These are phyloP conservation scores for Bryconaethiops microstoma DNA, from an alignment of 2,797 vertebrate species.

Conservation along the genomic window DNA sequence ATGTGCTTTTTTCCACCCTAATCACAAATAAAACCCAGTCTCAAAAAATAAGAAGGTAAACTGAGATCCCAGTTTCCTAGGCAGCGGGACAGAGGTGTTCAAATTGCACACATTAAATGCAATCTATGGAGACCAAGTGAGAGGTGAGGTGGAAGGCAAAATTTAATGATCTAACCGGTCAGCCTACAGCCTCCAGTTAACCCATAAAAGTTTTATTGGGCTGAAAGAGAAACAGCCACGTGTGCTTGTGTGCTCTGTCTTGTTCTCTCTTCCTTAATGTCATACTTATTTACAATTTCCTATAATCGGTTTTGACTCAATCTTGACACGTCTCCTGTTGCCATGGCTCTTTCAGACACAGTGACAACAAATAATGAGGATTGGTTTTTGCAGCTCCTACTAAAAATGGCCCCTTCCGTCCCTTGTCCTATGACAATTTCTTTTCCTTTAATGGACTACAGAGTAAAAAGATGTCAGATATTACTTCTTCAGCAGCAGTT, in stretches of 20 bases:
- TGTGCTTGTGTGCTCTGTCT: slow-evolving; percentile 2
- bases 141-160: slow-evolving; percentile 37
- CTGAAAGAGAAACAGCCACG: slow-evolving; percentile 9
- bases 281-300: background rate
- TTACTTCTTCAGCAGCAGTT: slow-evolving; percentile 14
- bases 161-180: slow-evolving; percentile 37
- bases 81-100: background rate
- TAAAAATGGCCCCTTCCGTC: background rate
- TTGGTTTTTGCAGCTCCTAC: background rate
- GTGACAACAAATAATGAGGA: background rate
- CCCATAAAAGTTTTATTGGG: slow-evolving; percentile 32
- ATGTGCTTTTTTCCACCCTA: background rate
- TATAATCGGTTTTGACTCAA: slow-evolving; percentile 15
- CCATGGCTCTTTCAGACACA: background rate
- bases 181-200: slow-evolving; percentile 6
- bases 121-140: slow-evolving; percentile 43
- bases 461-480: background rate
- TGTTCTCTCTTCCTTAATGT: slow-evolving; percentile 10
- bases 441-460: background rate
- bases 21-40: background rate
- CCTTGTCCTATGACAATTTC: background rate
- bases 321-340: slow-evolving; percentile 1
- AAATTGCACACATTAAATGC: slow-evolving; percentile 32
- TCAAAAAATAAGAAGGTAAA: background rate
- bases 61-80: background rate